These are phyloP conservation scores for Drosophila quasianomalipes DNA, from an alignment of 2,888 invertebrate genomes.

Conservation along the genomic window DNA sequence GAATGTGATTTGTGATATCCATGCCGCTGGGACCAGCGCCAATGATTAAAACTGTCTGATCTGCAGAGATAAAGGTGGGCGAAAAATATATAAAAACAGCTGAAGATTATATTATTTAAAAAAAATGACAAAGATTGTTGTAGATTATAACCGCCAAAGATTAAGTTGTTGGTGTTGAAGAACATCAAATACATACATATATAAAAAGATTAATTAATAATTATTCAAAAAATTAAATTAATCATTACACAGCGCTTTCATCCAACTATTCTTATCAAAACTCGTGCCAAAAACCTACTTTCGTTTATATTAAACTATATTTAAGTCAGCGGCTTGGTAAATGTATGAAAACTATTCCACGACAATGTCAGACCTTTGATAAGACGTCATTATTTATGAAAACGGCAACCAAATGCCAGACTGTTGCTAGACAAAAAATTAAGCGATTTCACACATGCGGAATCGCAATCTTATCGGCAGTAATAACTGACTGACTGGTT, in stretches of 20 bases:
- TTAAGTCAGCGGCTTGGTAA: background rate
- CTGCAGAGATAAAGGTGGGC: slow-evolving; percentile 73
- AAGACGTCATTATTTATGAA: slow-evolving; percentile 23
- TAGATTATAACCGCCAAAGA: background rate
- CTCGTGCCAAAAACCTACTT: background rate
- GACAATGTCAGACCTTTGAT: slow-evolving; percentile 40
- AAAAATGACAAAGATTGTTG: background rate
- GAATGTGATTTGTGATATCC: slow-evolving; percentile 90
- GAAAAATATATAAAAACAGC: background rate
- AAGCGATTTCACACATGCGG: background rate
- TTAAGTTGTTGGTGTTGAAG: background rate
- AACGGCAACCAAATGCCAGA: slow-evolving; percentile 5
- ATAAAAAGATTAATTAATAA: background rate
- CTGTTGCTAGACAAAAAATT: slow-evolving; percentile 20
- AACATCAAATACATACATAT: background rate
- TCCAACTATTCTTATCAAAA: slow-evolving; percentile 1
- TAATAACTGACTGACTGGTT: background rate
- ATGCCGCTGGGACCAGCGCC: slow-evolving; percentile 95
- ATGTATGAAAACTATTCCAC: background rate
- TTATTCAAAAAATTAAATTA: background rate
- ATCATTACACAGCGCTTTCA: background rate
- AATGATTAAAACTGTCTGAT: slow-evolving; percentile 90
- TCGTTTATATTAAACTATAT: background rate
- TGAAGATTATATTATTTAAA: background rate
- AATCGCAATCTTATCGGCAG: slow-evolving; percentile 15